phyloP scores from a whole-genome alignment of 1,140 invertebrate species.

The Neodiprion virginianus region DNA sequence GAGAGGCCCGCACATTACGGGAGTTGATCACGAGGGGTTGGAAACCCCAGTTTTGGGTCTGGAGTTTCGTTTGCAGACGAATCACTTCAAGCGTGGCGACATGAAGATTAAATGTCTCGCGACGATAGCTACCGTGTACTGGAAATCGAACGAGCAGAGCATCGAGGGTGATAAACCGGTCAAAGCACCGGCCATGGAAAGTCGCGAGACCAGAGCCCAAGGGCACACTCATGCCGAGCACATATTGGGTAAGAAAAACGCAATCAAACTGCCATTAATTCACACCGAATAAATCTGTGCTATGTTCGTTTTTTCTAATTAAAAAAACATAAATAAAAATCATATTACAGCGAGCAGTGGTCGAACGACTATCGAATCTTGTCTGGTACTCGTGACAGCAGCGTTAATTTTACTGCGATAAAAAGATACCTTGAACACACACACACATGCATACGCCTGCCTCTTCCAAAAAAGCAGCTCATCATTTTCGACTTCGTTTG shows the following conservation, averaged over 20 bases:
- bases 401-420: slow-evolving; percentile 11
- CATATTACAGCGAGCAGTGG: not conserved
- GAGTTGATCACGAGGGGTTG: slow-evolving; percentile 65
- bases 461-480: not conserved
- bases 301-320: too few relatives aligned
- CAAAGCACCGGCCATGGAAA: slow-evolving; percentile 70
- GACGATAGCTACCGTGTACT: slow-evolving; percentile 73
- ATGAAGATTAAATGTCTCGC: slow-evolving; percentile 80
- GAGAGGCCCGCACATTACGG: slow-evolving; percentile 62
- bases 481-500: too few relatives aligned
- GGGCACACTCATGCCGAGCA: slow-evolving; percentile 60
- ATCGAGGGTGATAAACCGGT: slow-evolving; percentile 71
- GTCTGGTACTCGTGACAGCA: not conserved
- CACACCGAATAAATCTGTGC: not conserved
- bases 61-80: slow-evolving; percentile 68
- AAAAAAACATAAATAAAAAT: too few relatives aligned
- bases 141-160: slow-evolving; percentile 76
- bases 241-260: slow-evolving; percentile 52
- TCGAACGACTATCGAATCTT: not conserved
- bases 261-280: not conserved
- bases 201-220: slow-evolving; percentile 62
- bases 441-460: too few relatives aligned
- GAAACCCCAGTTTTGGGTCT: slow-evolving; percentile 71
- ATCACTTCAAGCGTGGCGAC: slow-evolving; percentile 73
- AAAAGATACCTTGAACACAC: not conserved